Percentiles rank a stretch among this genome's conserved stretches.
These are phyloP conservation scores for Netelia inedita DNA, from an alignment of 2,888 invertebrate genomes.

Conservation along the genomic window DNA sequence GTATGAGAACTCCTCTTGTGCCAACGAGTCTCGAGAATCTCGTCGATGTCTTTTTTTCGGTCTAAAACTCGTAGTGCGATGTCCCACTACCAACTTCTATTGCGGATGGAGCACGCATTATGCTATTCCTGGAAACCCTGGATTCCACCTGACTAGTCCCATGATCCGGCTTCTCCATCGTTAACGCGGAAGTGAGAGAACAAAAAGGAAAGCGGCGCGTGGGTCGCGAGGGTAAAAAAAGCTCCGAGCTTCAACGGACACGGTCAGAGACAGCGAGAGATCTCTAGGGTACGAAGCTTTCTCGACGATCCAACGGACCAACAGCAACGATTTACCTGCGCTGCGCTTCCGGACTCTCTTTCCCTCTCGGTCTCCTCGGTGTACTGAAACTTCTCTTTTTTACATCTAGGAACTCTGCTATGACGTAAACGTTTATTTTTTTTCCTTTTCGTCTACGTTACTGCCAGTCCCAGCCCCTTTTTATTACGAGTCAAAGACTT, in stretches of 20 bases:
- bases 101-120: background rate
- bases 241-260: background rate
- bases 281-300: background rate
- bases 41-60: slow-evolving; percentile 5
- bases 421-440: background rate
- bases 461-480: background rate
- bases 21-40: slow-evolving; percentile 17
- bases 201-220: background rate
- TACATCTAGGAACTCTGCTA: background rate
- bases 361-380: background rate
- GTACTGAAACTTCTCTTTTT: background rate
- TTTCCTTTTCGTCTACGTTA: background rate
- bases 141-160: slow-evolving; percentile 12
- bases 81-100: background rate
- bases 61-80: slow-evolving; percentile 3
- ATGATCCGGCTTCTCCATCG: slow-evolving; percentile 8
- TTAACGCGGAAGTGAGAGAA: slow-evolving; percentile 3
- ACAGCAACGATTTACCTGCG: slow-evolving; percentile 12
- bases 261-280: slow-evolving; percentile 4
- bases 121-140: slow-evolving; percentile 32
- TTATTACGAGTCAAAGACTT: background rate
- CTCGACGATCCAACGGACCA: background rate
- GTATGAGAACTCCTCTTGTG: background rate
- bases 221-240: slow-evolving; percentile 1
- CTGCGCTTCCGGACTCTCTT: background rate